These are phyloP conservation scores for Prosopocoilus inquinatus DNA, from an alignment of 2,888 invertebrate genomes.

Conservation along the genomic window DNA sequence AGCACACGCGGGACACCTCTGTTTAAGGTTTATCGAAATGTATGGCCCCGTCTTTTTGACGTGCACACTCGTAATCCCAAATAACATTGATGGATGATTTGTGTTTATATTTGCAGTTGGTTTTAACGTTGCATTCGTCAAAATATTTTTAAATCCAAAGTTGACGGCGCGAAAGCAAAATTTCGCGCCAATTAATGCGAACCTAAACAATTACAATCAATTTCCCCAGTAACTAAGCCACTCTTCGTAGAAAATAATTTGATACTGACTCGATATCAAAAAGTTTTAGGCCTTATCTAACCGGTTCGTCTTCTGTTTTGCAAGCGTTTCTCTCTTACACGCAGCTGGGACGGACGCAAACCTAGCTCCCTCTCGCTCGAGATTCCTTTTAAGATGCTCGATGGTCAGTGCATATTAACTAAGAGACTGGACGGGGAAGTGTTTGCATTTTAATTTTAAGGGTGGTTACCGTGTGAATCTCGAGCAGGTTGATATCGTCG, in stretches of 20 bases:
- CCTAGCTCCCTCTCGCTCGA: conserved; percentile 28
- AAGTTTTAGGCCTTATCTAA: conserved; percentile 37
- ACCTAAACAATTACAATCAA: neutral
- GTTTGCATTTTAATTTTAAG: conserved; percentile 32
- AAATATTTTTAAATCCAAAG: conserved; percentile 26
- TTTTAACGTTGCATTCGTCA: conserved; percentile 26
- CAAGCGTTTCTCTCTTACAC: conserved; percentile 33
- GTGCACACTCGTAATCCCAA: conserved; percentile 18
- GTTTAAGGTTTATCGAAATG: too few relatives aligned
- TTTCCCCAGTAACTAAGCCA: neutral
- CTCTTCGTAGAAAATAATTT: conserved; percentile 19
- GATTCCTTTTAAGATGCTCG: conserved; percentile 25
- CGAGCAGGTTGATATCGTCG: conserved; percentile 44
- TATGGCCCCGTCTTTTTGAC: too few relatives aligned
- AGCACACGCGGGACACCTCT: too few relatives aligned
- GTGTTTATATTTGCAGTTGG: conserved; percentile 24
- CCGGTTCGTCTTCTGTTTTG: conserved; percentile 42
- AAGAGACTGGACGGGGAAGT: conserved; percentile 39
- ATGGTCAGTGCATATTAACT: conserved; percentile 23
- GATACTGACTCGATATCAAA: conserved; percentile 39
- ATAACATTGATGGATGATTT: conserved; percentile 24
- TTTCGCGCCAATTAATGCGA: conserved; percentile 6
- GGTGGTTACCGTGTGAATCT: conserved; percentile 44
- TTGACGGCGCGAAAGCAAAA: conserved; percentile 19
- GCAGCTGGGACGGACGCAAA: conserved; percentile 33